A percentile compares a stretch with the other conserved stretches of the same genome.
Conservation (phyloP, 1,140 invertebrate genomes). For the Macrosteles quadrilineatus region DNA sequence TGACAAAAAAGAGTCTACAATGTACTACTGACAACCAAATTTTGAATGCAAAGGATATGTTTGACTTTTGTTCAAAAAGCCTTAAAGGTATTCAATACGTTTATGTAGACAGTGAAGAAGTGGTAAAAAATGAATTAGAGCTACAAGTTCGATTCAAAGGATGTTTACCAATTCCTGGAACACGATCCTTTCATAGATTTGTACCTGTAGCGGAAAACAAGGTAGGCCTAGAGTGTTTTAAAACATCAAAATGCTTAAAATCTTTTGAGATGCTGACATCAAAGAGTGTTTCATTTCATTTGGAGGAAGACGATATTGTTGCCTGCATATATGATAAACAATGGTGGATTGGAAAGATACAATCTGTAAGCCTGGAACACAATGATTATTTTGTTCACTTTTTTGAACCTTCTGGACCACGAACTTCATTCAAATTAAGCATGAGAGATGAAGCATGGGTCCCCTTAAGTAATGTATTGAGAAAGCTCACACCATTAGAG, state of each 20-base stretch:
- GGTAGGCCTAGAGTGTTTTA: not conserved
- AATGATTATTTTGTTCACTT: not conserved
- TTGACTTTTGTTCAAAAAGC: conserved; percentile 21
- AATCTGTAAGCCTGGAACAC: not conserved
- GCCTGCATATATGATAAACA: not conserved
- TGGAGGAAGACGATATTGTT: not conserved
- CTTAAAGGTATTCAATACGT: too few species aligned
- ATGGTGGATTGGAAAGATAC: not conserved
- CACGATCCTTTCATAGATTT: not conserved
- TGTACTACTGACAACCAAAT: conserved; percentile 7
- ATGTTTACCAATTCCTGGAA: not conserved
- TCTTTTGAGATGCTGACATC: not conserved
- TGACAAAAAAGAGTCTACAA: conserved; percentile 17
- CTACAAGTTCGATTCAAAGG: too few species aligned
- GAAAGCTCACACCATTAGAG: too few species aligned
- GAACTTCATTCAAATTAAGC: not conserved
- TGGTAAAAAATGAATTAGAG: too few species aligned
- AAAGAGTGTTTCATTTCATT: not conserved
- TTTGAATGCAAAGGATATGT: conserved; percentile 9
- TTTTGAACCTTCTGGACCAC: not conserved
- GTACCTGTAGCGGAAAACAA: not conserved
- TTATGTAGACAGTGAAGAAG: too few species aligned
- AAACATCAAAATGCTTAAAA: too few species aligned
- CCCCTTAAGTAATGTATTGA: too few species aligned
- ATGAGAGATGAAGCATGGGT: too few species aligned